Evolutionary conservation across 2,113 vertebrate genomes (phyloP).

Genomic region (Leiothrix lutea): DNA sequence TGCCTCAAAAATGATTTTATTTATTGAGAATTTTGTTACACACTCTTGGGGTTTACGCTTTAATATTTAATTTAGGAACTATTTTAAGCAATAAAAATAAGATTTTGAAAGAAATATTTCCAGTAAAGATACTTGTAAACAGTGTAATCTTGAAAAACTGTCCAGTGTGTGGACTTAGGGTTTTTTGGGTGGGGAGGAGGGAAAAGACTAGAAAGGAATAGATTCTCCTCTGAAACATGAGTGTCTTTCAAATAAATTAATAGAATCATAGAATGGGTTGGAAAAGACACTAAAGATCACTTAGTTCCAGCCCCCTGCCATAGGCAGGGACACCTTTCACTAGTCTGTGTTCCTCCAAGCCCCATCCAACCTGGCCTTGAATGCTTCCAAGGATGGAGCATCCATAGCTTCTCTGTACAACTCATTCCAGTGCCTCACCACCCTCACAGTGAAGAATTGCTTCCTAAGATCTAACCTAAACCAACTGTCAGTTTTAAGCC

Average conservation of each 20-base stretch:
- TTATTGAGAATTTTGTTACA: not conserved
- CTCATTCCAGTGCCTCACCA: not conserved
- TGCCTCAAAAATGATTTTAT: accelerated
- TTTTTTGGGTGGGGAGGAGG: not conserved
- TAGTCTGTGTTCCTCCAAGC: not conserved
- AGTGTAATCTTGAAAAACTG: not conserved
- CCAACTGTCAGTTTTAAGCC: not conserved
- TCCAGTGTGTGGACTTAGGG: not conserved
- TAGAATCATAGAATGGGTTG: not conserved
- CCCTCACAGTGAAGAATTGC: not conserved
- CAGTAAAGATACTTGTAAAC: not conserved
- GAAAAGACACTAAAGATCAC: not conserved
- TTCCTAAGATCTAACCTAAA: not conserved
- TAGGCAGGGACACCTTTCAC: not conserved
- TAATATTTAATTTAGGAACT: not conserved
- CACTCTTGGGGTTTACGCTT: not conserved
- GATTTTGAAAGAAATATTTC: not conserved
- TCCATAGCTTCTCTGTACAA: not conserved
- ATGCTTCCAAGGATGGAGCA: not conserved
- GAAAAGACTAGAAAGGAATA: not conserved
- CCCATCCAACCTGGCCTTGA: not conserved
- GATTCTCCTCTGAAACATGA: not conserved
- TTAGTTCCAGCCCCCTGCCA: not conserved
- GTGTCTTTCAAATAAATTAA: not conserved
- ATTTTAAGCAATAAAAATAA: not conserved